Base-by-base conservation (phyloP, 2,113 vertebrate genomes). In the Ibidorhyncha struthersii region DNA sequence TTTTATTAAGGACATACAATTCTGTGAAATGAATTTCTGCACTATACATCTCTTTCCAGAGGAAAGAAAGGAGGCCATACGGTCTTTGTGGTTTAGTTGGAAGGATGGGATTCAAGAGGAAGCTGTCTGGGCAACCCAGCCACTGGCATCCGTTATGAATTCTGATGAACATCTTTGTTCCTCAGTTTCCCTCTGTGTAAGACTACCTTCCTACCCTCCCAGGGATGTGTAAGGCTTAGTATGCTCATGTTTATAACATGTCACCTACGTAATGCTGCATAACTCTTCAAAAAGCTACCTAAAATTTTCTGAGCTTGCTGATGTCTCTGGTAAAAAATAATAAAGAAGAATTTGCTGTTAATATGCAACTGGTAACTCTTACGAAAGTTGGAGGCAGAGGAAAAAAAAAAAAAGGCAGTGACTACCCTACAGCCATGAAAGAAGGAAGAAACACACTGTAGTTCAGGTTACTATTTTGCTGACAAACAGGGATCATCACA, bases 1-100 rank as follows among this genome's bases (percentile, higher is more conserved):
- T 98, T 97, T 97, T 97, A 98, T 97, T 97, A 97, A 97, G 97
- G 97, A 97, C 96, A 96, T 96, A 93, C 80, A 96, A 96, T 96
- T 98, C 63, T 86, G 93, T 80, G 80, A 96, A 96, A 69, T 93
- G 26, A 71, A 94, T 93, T 97, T 97, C 94, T 96, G 95, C 84
- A 94, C 95, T 67, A 71, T 91, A 82, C 45, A 45, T 93, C 83
- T 38, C 67, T 94, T 97, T 96, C 80, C 94, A 96, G 77, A 72
- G 59, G 77, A 73, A 88, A 92, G 62, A 82, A 82, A 32, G 50
- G 78, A 91, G 74, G 87, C 66, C 84, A 55, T 5, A 12, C 2
- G 1, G 52, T 63, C 86, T 89, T 71, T 65, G 86, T 61, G 47
- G 41, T 80, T 70, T 58, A 43, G 16, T 32, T 69, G 36, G 65